Percentiles rank a stretch among this genome's conserved stretches.
Evolutionary conservation across 2,797 vertebrate genomes (phyloP).

Genomic region (Pogoniulus pusillus): DNA sequence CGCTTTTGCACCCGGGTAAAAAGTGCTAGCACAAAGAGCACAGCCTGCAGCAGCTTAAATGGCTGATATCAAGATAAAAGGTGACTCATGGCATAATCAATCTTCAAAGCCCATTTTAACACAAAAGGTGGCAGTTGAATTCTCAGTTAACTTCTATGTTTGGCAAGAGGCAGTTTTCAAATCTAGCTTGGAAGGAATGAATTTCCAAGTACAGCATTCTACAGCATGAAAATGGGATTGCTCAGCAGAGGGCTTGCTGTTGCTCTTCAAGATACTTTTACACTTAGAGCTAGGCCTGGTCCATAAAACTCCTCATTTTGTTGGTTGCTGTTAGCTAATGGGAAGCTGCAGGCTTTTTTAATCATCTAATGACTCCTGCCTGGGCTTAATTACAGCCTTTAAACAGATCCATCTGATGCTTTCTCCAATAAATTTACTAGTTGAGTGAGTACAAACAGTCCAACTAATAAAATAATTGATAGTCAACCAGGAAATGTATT

Average conservation of each 20-base stretch:
- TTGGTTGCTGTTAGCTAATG: constrained; percentile 8
- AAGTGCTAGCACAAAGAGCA: background rate
- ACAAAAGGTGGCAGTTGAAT: background rate
- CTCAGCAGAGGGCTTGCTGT: background rate
- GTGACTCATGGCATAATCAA: background rate
- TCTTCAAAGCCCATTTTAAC: background rate
- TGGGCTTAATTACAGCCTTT: constrained; percentile 27
- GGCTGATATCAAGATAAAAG: background rate
- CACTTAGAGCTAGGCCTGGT: background rate
- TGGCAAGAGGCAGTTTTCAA: background rate
- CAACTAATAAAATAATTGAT: background rate
- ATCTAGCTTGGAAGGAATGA: background rate
- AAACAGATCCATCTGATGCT: background rate
- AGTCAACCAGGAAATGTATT: background rate
- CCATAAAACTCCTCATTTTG: background rate
- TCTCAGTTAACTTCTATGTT: background rate
- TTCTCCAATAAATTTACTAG: constrained; percentile 1
- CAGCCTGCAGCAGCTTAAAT: background rate
- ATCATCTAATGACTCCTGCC: background rate
- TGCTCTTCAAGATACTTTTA: background rate
- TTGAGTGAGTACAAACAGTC: background rate
- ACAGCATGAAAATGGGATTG: background rate
- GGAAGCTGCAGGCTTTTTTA: constrained; percentile 20
- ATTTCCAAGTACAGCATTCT: background rate
- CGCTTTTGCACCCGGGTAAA: background rate